Conservation (phyloP, 1,140 invertebrate genomes). For the Armadillidium nasatum region DNA sequence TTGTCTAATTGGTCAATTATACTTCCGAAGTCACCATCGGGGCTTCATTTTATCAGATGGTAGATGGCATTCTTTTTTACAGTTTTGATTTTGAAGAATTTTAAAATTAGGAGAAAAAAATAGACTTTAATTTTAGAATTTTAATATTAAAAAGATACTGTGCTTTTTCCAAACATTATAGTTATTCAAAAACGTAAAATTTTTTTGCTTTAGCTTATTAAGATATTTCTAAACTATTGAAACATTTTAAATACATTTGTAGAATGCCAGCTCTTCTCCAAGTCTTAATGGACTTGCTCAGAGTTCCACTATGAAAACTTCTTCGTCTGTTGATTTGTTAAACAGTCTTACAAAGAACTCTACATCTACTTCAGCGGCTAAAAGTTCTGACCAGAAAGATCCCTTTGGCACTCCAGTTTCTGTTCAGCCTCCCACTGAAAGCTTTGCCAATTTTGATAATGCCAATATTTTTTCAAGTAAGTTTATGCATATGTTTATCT, state of each 20-base stretch:
- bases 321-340: not conserved
- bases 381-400: not conserved
- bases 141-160: no score
- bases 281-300: not conserved
- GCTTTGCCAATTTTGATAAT: not conserved
- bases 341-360: not conserved
- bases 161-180: no score
- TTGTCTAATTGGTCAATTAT: no score
- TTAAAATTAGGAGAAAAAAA: no score
- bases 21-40: no score
- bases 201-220: no score
- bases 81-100: no score
- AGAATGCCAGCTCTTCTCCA: not conserved
- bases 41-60: no score
- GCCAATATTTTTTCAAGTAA: slow-evolving; percentile 3
- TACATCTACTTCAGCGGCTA: not conserved
- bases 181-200: no score
- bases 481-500: not conserved
- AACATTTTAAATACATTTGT: not conserved
- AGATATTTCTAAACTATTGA: no score
- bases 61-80: no score
- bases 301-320: not conserved
- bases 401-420: not conserved
- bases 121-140: no score
- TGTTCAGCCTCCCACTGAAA: not conserved